phyloP scores from a whole-genome alignment of 2,888 invertebrate species.

The Anorthoa munda region DNA sequence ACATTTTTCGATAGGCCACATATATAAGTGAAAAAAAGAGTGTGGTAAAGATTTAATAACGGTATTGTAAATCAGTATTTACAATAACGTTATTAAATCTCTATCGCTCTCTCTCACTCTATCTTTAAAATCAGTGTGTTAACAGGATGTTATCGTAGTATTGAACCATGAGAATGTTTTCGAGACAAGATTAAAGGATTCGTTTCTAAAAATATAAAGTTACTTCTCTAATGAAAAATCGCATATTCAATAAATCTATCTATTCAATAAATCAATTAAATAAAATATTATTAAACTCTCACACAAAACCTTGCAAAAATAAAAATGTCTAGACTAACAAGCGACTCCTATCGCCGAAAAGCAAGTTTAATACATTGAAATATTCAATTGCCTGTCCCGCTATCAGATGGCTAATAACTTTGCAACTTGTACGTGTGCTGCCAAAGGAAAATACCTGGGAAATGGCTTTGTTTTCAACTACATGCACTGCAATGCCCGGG shows the following conservation, averaged over 20 bases:
- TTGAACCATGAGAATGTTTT: too few relatives aligned
- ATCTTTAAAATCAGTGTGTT: too few relatives aligned
- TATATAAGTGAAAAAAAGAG: too few relatives aligned
- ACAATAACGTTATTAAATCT: too few relatives aligned
- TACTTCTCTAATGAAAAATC: background rate
- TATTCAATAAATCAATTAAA: background rate
- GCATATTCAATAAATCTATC: background rate
- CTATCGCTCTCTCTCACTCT: too few relatives aligned
- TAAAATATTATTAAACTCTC: conserved; percentile 1
- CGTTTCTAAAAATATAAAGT: background rate
- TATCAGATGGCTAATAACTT: conserved; percentile 77
- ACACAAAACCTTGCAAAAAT: conserved; percentile 32
- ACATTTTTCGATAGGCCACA: background rate
- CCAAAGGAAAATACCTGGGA: conserved; percentile 72
- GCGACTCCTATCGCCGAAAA: conserved; percentile 50
- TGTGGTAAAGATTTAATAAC: too few relatives aligned
- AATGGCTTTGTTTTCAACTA: conserved; percentile 76
- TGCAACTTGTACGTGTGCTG: conserved; percentile 73
- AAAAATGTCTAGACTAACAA: conserved; percentile 63
- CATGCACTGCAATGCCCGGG: conserved; percentile 60
- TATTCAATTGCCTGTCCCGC: conserved; percentile 75
- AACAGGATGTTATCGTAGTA: too few relatives aligned
- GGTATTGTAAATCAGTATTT: too few relatives aligned
- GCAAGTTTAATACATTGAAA: conserved; percentile 72
- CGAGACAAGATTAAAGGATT: too few relatives aligned